phyloP scores from a whole-genome alignment of 2,113 vertebrate genomes.

The Pipra filicauda region DNA sequence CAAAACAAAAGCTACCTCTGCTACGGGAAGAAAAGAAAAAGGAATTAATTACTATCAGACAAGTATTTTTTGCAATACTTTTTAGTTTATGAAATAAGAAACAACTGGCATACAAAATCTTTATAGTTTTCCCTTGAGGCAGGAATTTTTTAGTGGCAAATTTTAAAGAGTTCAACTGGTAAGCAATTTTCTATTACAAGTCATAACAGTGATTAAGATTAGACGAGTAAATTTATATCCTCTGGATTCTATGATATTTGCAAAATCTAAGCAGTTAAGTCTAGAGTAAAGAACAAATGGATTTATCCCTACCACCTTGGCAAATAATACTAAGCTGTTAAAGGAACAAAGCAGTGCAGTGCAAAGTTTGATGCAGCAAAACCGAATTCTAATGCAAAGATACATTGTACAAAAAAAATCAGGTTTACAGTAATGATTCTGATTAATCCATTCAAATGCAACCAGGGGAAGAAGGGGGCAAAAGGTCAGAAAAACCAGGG shows the following conservation, averaged over 20 bases:
- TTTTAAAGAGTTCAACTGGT: not conserved
- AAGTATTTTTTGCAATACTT: not conserved
- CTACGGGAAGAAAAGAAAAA: not conserved
- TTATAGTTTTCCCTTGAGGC: not conserved
- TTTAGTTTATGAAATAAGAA: not conserved
- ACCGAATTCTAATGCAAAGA: not conserved
- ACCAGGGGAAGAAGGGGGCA: not conserved
- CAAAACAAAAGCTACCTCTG: not conserved
- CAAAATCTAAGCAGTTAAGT: not conserved
- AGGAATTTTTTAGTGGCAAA: not conserved
- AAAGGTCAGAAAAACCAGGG: not conserved
- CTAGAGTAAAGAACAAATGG: not conserved
- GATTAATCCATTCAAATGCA: not conserved
- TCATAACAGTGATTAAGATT: not conserved
- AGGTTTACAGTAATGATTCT: not conserved
- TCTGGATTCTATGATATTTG: not conserved
- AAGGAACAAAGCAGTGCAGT: not conserved
- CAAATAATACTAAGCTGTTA: not conserved
- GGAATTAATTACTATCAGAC: not conserved
- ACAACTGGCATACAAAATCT: not conserved
- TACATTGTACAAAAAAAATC: not conserved
- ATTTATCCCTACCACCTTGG: not conserved
- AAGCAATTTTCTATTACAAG: not conserved
- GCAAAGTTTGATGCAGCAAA: not conserved
- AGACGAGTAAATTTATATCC: not conserved